Evolutionary conservation across 92 coral and sea anemone species (phyloP).

Genomic region (Pocillopora meandrina): DNA sequence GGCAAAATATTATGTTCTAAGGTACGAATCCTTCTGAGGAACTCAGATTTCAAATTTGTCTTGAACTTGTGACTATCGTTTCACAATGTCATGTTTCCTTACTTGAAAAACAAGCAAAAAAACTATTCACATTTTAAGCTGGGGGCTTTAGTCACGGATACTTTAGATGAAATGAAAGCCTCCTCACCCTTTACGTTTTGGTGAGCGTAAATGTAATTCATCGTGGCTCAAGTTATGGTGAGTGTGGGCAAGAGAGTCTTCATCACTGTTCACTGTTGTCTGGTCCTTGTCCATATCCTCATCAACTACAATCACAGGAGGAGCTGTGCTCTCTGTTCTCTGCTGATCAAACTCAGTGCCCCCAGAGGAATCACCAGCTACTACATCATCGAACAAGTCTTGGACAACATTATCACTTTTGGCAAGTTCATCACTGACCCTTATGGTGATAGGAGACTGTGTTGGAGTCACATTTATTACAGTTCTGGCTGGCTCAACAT

Average conservation of each 20-base stretch:
- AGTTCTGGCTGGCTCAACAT: conserved; percentile 1
- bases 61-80: no score
- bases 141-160: background rate
- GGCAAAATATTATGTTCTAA: no score
- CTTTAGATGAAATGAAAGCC: background rate
- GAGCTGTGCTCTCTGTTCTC: background rate
- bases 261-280: background rate
- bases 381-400: conserved; percentile 11
- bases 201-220: conserved; percentile 57
- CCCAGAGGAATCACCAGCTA: background rate
- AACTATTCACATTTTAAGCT: background rate
- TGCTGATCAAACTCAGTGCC: background rate
- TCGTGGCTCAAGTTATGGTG: background rate
- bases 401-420: background rate
- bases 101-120: no score
- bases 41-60: no score
- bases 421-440: background rate
- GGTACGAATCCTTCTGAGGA: no score
- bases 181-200: conserved; percentile 77
- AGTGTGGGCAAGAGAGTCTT: background rate
- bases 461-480: conserved; percentile 4
- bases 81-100: no score
- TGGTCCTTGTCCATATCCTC: background rate
- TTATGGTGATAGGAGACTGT: background rate
- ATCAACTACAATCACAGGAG: conserved; percentile 24